Base-by-base conservation (phyloP, 2,113 vertebrate species). In the Gadus chalcogrammus region DNA sequence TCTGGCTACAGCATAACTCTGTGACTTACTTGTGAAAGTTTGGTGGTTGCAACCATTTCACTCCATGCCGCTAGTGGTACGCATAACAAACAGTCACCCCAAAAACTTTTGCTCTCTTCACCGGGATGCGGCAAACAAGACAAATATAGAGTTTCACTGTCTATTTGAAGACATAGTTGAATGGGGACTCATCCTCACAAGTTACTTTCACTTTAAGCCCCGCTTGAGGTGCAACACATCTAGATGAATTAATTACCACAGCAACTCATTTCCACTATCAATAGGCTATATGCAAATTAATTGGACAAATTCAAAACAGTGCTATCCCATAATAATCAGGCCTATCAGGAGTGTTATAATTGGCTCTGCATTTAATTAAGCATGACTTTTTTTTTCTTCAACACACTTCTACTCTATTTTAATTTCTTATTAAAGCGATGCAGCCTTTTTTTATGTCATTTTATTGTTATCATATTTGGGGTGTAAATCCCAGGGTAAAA, bases 251-350 rank as follows among this genome's bases (percentile, higher is more conserved):
- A 79, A 87, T 88, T 84, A 85, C 69, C 71, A 72, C 78, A 66
- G 68, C 52, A 28, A 71, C 79, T 81, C 73, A 72, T 59, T 76
- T 31, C 72, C 75, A 75, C 72, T 82, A 83, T 86, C 81, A 76
- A 86, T 83, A 76, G 82, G 84, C 84, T 80, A 80, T 83, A 79
- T 83, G 81, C 81, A 82, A 89, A 89, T 89, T 84, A 81, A 88
- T 87, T 84, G 80, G 74, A 82, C 82, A 84, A 90, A 88, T 76
- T 84, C 71, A 85, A 80, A 69, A 83, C 78, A 77, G 82, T 81
- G 17, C 38, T 20, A 24, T 80, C 69, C 72, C 12, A 76, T 81
- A 86, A 83, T 48, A 48, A 48, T 48, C 75, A 84, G 86, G 81
- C 77, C 86, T 83, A 77, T 84, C 77, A 86, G 85, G 83, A 81